Evolutionary conservation across 2,797 vertebrate species (phyloP).

Genomic region (Pseudotriccus pelzelni): DNA sequence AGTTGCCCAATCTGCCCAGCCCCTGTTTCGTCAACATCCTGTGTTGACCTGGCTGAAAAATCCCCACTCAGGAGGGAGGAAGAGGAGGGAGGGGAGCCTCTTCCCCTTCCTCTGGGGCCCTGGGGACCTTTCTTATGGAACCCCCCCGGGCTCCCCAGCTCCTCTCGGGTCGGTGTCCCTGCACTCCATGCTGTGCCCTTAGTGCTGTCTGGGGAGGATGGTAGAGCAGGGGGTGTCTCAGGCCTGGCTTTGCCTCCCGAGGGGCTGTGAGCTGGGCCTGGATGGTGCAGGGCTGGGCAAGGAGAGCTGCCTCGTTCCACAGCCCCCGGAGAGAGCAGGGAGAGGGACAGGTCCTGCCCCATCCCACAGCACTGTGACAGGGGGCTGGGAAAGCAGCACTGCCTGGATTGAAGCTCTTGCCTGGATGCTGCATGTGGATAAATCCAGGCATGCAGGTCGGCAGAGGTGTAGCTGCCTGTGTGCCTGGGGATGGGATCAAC

Average conservation of each 20-base stretch:
- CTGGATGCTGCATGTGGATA: neutral
- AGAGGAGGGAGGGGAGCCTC: constrained; percentile 20
- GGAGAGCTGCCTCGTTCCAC: rapidly evolving
- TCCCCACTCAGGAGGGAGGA: neutral
- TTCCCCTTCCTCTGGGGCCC: neutral
- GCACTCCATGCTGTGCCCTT: rapidly evolving
- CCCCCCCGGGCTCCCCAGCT: rapidly evolving
- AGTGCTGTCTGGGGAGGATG: rapidly evolving
- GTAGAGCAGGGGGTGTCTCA: neutral
- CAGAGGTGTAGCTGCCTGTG: neutral
- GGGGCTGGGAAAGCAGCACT: neutral
- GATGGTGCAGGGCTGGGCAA: neutral
- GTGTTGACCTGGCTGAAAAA: constrained; percentile 50
- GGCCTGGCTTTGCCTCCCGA: neutral
- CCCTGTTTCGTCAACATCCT: constrained; percentile 39
- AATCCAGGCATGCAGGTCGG: neutral
- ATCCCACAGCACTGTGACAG: rapidly evolving
- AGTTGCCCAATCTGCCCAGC: constrained; percentile 8
- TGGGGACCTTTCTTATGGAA: neutral
- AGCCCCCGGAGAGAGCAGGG: rapidly evolving
- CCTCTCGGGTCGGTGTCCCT: rapidly evolving
- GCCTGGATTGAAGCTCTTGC: neutral
- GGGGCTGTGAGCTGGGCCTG: neutral
- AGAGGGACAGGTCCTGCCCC: neutral
- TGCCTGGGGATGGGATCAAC: rapidly evolving